Evolutionary conservation across 2,797 vertebrate species (phyloP), one percentile per base, ranked within the genome.

Genomic region (Sternotherus odoratus): DNA sequence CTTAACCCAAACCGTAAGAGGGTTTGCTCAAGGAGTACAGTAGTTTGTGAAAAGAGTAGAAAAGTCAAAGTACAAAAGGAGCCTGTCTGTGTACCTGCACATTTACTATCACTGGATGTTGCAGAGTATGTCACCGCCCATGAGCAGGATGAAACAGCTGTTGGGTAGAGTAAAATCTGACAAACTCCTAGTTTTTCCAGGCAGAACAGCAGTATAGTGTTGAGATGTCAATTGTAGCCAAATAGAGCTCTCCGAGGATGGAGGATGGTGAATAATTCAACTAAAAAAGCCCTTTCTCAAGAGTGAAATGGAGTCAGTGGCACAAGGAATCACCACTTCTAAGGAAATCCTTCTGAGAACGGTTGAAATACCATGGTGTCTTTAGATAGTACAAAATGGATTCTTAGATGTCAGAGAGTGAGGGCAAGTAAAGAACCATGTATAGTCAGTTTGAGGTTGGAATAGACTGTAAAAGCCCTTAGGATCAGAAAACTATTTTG

Each of bases 401-500:
- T n/a, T 79, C 69, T 0, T 2, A 87, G n/a, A 80, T 3, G 1
- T 69, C 56, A 79, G 79, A 53, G 13, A 19, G 60, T 11, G 36
- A 78, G 36, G 30, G 78, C 36, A 87, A 49, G 83, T 89, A 50
- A 79, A 57, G 57, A 88, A 94, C 88, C 12, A 16, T 75, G 83
- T 80, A 90, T 74, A 92, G 83, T 2, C 56, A 85, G 60, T 77
- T 77, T 85, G 78, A 82, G 53, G 80, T 77, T 72, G 51, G 17
- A 17, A 72, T 57, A 11, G 1, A 21, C n/a, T 46, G 26, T 80
- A 90, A 87, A 93, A 93, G 50, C 50, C 83, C 51, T 46, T 78
- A 84, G 82, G 91, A 94, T 53, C 60, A 92, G 89, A 95, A 95
- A 94, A 50, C 43, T 94, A 28, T 86, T 95, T 96, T 86, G 90